phyloP scores from a whole-genome alignment of 2,797 vertebrate species.

The Okamejei kenojei region DNA sequence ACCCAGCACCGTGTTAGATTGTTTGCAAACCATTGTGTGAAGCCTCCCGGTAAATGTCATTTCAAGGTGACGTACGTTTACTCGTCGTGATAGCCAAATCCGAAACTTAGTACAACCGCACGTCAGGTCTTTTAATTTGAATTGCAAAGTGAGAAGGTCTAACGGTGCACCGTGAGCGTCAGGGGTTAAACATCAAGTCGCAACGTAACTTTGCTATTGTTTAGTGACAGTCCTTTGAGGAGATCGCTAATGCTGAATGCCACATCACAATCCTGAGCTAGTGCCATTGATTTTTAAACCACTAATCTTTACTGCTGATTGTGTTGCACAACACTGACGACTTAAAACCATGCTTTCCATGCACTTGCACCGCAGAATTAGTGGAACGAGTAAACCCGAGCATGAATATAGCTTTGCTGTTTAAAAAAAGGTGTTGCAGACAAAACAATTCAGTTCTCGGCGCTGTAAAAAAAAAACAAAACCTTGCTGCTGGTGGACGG shows the following conservation, averaged over 20 bases:
- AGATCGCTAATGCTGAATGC: conserved; percentile 33
- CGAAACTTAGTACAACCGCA: neutral
- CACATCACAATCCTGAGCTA: conserved; percentile 37
- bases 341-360: conserved; percentile 35
- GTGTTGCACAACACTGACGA: conserved; percentile 33
- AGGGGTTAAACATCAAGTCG: conserved; percentile 27
- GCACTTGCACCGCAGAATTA: conserved; percentile 25
- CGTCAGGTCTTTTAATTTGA: neutral
- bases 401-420: neutral
- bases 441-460: neutral
- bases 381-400: neutral
- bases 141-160: neutral
- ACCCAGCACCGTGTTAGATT: neutral
- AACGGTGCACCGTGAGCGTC: neutral
- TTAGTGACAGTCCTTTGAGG: conserved; percentile 31
- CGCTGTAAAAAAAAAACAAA: neutral
- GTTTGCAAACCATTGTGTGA: neutral
- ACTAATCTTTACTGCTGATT: conserved; percentile 38
- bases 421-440: neutral
- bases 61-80: neutral
- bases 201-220: conserved; percentile 15
- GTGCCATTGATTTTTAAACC: conserved; percentile 38
- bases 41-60: neutral
- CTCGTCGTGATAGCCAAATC: neutral
- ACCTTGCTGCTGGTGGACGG: neutral